Evolutionary conservation across 1,140 invertebrate genomes (phyloP), one percentile per base, ranked within the genome.

Genomic region (Drosophila triauraria): DNA sequence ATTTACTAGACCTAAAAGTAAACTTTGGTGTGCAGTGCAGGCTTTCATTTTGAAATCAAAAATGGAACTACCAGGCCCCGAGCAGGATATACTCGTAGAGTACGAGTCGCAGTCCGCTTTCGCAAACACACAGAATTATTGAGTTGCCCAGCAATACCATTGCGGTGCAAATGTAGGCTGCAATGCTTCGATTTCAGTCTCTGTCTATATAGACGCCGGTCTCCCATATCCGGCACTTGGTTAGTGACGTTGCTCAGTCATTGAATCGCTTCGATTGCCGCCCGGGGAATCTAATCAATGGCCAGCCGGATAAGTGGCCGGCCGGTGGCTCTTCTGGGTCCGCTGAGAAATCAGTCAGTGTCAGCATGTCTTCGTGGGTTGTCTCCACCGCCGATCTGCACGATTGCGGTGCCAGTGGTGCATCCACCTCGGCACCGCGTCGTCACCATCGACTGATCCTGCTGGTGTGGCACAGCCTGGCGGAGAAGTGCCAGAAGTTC

Each of bases 341-440:
- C 56, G 43, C 64, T 46, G 25, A 40, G 13, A 62, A 60, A 46
- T 61, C 64, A 87, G 84, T 87, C 80, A 68, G 82, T 72, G 67
- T 78, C 58, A 87, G 74, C 61, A 87, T 87, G 84, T 78, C 84
- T 42, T 80, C 80, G 77, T 87, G 84, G 84, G 56, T 87, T 35
- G 72, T 87, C 35, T 87, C 84, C 69, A 88, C 51, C 17, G 42
- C 71, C 12, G 81, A 80, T 30, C 80, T 88, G 15, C 50, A 40
- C 50, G 60, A 82, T 25, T 57, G 80, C 9, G 62, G 50, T 30
- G 32, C 46, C 23, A 54, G n/a, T 12, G 69, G 61, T 25, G 17
- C 60, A 23, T 30, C 54, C 46, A 13, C 43, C 12, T 32, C 30
- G 2, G 9, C 57, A 4, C 74, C 15, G 17, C 59, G 13, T 47